Conservation (phyloP, 2,888 invertebrate genomes). For the Eupeodes latifasciatus region DNA sequence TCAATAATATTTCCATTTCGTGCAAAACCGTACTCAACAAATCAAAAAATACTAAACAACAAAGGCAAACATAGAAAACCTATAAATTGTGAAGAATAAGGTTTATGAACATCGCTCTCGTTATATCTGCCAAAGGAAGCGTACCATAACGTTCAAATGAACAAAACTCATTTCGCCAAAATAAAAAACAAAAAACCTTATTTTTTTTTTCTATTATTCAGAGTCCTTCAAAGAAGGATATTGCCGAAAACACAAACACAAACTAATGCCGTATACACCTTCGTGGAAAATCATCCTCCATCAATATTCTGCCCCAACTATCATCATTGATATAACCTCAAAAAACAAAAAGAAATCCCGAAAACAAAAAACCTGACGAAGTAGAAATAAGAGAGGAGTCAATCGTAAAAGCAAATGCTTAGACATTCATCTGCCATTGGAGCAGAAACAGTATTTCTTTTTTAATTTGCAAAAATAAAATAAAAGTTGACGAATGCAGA, state of each 20-base stretch:
- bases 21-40: conserved; percentile 10
- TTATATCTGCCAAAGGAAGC: conserved; percentile 62
- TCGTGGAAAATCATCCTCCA: conserved; percentile 25
- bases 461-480: conserved; percentile 28
- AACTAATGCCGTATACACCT: conserved; percentile 6
- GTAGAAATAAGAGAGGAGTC: conserved; percentile 7
- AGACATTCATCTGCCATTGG: conserved; percentile 52
- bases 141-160: conserved; percentile 39
- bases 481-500: conserved; percentile 32
- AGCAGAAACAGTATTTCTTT: conserved; percentile 43
- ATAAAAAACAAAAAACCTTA: conserved; percentile 26
- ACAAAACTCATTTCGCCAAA: conserved; percentile 55
- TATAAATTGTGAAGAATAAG: conserved; percentile 27
- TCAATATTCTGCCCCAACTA: conserved; percentile 35
- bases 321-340: conserved; percentile 7
- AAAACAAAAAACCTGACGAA: conserved; percentile 6
- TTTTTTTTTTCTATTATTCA: conserved; percentile 48
- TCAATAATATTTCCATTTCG: conserved; percentile 23
- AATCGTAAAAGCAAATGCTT: conserved; percentile 52
- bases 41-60: not conserved
- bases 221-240: conserved; percentile 69
- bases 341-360: not conserved
- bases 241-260: conserved; percentile 47
- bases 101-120: conserved; percentile 32
- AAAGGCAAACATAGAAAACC: not conserved